Evolutionary conservation across 2,797 vertebrate species (phyloP), one percentile per base, ranked within the genome.

Genomic region (Selene dorsalis): DNA sequence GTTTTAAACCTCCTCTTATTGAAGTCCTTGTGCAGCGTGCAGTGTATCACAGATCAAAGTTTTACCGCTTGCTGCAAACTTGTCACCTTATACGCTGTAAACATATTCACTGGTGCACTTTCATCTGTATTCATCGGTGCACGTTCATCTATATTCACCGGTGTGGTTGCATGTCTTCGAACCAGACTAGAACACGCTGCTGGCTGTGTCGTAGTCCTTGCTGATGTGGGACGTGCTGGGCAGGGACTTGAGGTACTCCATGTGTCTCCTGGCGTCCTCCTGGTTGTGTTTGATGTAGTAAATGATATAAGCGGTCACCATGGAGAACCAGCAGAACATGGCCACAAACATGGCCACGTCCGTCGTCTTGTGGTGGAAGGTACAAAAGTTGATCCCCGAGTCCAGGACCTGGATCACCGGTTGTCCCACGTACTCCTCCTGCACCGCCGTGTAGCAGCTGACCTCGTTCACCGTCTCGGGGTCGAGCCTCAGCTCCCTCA

Each of bases 321-420:
- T 97, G 90, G 96, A 96, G 95, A 98, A 98, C 97, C 97, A 98
- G 94, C 96, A 96, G 93, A 98, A 98, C 97, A 98, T 98, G 92
- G 97, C 97, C 89, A 98, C 96, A 28, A 98, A 95, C 97, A 97
- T 97, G 91, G 97, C 96, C 2, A 97, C 95, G 16, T 98, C 97
- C 0, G 97, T 98, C 12, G 97, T 97, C 93, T 95, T 97, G 94
- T 96, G 97, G 32, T 96, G 95, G 77, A 97, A 96, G 84, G 96
- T 97, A 90, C 97, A 98, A 84, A 98, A 96, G 93, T 97, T 97
- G 20, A 96, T 95, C 0, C 97, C 96, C 1, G 96, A 95, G 45
- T 97, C 97, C 87, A 98, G 94, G 84, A 98, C 96, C 75, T 96
- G 96, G 61, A 97, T 94, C 76, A 98, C 93, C 0, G 96, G 94